Base-by-base conservation (phyloP, 64 coral and sea anemone species). In the Astreopora myriophthalma region DNA sequence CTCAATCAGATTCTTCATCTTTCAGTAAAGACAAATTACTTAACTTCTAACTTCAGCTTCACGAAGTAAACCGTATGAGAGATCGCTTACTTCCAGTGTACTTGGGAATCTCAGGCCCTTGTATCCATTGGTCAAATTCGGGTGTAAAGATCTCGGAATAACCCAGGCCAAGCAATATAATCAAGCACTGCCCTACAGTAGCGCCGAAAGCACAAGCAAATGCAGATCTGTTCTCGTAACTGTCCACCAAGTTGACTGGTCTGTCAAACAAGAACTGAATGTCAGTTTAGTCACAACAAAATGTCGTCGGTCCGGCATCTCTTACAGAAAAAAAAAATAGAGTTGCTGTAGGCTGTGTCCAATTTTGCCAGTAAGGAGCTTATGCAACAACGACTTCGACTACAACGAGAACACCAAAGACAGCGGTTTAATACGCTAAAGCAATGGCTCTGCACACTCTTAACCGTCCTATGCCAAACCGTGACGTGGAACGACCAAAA, bases 191-290 rank as follows among this genome's bases (percentile, higher is more conserved):
- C 14, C 40, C 39, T 16, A 69, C 52, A 57, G 89, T 91, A 17
- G 79, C 89, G 1, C 89, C 89, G 31, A 91, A 91, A 16, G 89
- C 89, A 37, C 78, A 73, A 22, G 89, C 89, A 71, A 82, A 91
- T 6, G 25, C 89, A 79, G 84, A 61, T 20, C 78, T 79, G 48
- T 91, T 91, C 34, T 91, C 89, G 48, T 84, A 91, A 19, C 78
- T 73, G 32, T 91, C 89, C 19, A 91, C 76, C n/a, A 91, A 52
- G 39, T 91, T 91, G 23, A 91, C 36, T 1, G 89, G 89, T 35
- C 89, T 91, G 68, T 4, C 1, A 84, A 55, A 69, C 14, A 42
- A 71, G 70, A 67, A 55, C n/a, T 19, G n/a, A n/a, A n/a, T n/a
- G n/a, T 6, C 22, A 64, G 61, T 26, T 64, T 16, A 23, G n/a